Conservation (phyloP, 2,888 invertebrate genomes). For the Diplolepis rosae region DNA sequence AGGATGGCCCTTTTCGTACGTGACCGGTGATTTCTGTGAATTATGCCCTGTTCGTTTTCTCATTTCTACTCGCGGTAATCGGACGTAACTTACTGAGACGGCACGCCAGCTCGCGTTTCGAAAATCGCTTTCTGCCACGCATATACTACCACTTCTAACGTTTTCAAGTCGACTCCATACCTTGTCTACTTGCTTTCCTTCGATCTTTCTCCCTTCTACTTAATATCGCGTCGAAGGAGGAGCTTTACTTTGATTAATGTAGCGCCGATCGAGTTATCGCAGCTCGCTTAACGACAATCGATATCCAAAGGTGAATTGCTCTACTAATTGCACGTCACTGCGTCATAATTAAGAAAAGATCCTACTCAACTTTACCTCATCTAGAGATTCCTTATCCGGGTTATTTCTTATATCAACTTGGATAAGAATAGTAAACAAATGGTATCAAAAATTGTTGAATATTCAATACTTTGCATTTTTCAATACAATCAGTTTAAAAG, state of each 20-base stretch:
- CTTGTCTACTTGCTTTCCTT: neutral
- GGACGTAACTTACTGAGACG: conserved; percentile 53
- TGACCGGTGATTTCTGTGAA: conserved; percentile 63
- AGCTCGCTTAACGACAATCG: conserved; percentile 35
- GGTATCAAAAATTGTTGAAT: too few species aligned
- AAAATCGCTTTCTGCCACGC: conserved; percentile 53
- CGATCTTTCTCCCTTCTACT: neutral
- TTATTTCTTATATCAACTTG: too few species aligned
- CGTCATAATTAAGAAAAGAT: neutral
- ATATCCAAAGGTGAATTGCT: conserved; percentile 16
- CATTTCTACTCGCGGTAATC: conserved; percentile 55
- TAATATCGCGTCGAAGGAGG: conserved; percentile 22
- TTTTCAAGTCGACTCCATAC: conserved; percentile 36
- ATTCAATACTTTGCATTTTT: too few species aligned
- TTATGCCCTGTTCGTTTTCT: conserved; percentile 64
- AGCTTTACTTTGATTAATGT: conserved; percentile 40
- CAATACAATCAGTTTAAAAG: neutral
- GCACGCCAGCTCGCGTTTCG: conserved; percentile 63
- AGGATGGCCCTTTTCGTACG: conserved; percentile 46
- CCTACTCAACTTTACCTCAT: too few species aligned
- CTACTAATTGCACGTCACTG: neutral
- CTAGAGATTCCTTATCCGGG: too few species aligned
- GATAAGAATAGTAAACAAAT: too few species aligned
- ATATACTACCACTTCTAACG: conserved; percentile 34
- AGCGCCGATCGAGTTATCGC: conserved; percentile 42